Base-by-base conservation (phyloP, 2,888 invertebrate species). In the Oxystoma pomonae region DNA sequence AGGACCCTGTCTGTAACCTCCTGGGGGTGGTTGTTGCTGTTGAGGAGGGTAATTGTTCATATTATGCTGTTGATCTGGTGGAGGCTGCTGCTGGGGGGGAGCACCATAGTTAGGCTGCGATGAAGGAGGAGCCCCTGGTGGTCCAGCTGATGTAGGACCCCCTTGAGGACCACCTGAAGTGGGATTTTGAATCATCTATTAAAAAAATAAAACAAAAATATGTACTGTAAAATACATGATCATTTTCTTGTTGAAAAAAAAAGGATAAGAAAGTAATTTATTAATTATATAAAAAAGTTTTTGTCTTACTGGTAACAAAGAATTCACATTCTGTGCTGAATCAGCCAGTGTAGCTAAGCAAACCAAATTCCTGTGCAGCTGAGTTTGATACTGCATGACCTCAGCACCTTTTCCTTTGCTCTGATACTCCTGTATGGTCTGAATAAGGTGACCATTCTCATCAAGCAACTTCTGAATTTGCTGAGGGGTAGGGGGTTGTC, bases 321-420 rank as follows among this genome's bases (percentile, higher is more conserved):
- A 88, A 77, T 93, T 91, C 69, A 96, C 91, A 81, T 95, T 96
- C 83, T 96, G 96, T 77, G 92, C 92, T 17, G 94, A 90, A 83
- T 99, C 98, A n/a, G 98, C 98, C 65, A 98, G 87, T 20, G 96
- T 94, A 7, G 98, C 97, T 72, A 99, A 83, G 80, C 96, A 98
- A 0, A 98, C 94, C 66, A 99, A 85, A 83, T 99, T 99, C 69
- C 97, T 85, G 78, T 99, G 98, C 68, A 99, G 82, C 67, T 94
- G 88, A 80, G 96, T 94, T 78, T 98, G 97, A 79, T 94, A 95
- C 83, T 94, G 94, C 78, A 94, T 87, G 76, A 94, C 94, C 83
- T 98, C 97, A 81, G 92, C 90, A 18, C 90, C 84, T 80, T 96
- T 96, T 65, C 97, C 98, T 83, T 96, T 96, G 69, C 89, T 92